Base-by-base conservation (phyloP, 2,797 vertebrate genomes). In the Gastrophryne carolinensis region DNA sequence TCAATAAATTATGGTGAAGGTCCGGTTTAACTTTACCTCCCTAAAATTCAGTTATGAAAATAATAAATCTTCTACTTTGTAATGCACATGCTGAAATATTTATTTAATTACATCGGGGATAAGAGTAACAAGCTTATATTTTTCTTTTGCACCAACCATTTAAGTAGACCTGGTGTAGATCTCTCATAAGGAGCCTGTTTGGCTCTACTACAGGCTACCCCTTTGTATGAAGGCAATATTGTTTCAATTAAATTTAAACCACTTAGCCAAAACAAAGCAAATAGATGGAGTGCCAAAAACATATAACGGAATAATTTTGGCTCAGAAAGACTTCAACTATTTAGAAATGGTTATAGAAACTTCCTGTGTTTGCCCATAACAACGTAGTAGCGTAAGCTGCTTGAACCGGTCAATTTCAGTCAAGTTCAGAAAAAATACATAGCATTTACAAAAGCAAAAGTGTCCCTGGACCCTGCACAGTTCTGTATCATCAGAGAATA, bases 221-320 rank as follows among this genome's bases (percentile, higher is more conserved):
- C 37, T 74, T 66, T 74, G 61, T 66, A 65, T 66, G 24, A 41
- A 41, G 39, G 35, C 72, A 74, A 74, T 74, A 67, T 67, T 74
- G 72, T 74, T 74, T 74, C 63, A 74, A 74, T 74, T 74, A 74
- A 66, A 66, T 26, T 27, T 49, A 24, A 67, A 67, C 30, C 30
- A 27, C 62, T 74, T 66, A 35, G 72, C 72, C 62, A 67, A 74
- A 66, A 67, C 41, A 66, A 35, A 67, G 62, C 29, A 58, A 74
- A 74, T 57, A 67, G 62, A 74, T 74, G 29, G 30, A 58, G 72
- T 74, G 62, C 62, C 72, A 74, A 63, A 49, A 74, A 74, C 53
- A 34, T 21, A 56, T 23, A 57, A 32, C 61, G 29, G 35, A 64
- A 57, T 74, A 47, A 26, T 34, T 74, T 29, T 66, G 72, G 72